Evolutionary conservation across 2,113 vertebrate genomes (phyloP), one percentile per base, ranked within the genome.

Genomic region (Puma concolor): DNA sequence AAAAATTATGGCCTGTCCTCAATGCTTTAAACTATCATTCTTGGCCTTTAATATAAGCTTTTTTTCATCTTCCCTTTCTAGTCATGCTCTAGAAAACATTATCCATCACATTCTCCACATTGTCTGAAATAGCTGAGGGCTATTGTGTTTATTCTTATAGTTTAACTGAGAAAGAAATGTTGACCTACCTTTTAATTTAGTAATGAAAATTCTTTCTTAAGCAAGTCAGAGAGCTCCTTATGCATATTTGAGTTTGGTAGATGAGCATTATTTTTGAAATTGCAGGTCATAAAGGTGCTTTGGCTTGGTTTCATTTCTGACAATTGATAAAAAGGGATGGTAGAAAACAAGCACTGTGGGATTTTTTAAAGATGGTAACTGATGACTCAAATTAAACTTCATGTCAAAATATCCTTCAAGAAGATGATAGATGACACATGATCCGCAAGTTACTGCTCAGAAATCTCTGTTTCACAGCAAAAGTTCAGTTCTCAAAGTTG

Each of bases 341-440:
- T 69, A 50, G 60, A 80, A 93, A 96, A 95, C 14, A 93, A 50
- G 11, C 5, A 60, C 12, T 57, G 1, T 67, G 63, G 67, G 7
- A 38, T 83, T 66, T 86, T 83, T 57, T 48, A 72, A 96, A 87
- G 74, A 95, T 88, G 29, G 17, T 71, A 94, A 85, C 31, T 89
- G 72, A 94, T 83, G 57, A 67, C 41, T 97, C n/a, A 87, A 89
- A 96, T 96, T 97, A 96, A 94, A 79, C 13, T 31, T 93, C 48
- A 69, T 50, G 54, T 76, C 94, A 92, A 96, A 96, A 84, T 89
- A 52, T 38, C 23, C 48, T 83, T 63, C 54, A 76, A 87, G 31
- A 82, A 66, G 60, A 96, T 92, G 63, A 83, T 66, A 25, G 23
- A 60, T 84, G 79, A 95, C 63, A 84, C 6, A 52, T 84, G 29